These are phyloP conservation scores for Brachionichthys hirsutus DNA, from an alignment of 2,113 vertebrate species.

Conservation along the genomic window DNA sequence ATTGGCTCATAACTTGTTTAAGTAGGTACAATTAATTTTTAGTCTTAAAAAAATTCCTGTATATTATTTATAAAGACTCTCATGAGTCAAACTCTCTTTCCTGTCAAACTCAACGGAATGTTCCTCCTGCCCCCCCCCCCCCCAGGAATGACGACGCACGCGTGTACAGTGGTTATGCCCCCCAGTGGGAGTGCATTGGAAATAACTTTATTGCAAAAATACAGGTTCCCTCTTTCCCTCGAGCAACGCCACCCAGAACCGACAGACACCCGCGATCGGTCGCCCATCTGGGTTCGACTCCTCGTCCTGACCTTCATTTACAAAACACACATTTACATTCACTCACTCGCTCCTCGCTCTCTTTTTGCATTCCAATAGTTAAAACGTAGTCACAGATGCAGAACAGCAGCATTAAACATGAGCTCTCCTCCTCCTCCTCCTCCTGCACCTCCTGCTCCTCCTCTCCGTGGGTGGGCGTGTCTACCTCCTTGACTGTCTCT, in stretches of 20 bases:
- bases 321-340: constrained; percentile 56
- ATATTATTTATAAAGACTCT: no score
- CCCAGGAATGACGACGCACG: constrained; percentile 32
- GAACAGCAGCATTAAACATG: constrained; percentile 66
- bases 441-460: constrained; percentile 31
- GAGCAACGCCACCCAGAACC: constrained; percentile 72
- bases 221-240: constrained; percentile 83
- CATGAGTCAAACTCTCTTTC: no score
- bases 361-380: constrained; percentile 56
- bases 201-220: constrained; percentile 90
- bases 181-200: constrained; percentile 79
- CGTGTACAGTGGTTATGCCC: constrained; percentile 72
- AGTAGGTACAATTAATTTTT: no score
- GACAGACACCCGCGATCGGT: no score
- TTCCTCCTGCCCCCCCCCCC: no score
- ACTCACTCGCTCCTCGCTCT: constrained; percentile 37
- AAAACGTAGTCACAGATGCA: constrained; percentile 57
- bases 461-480: constrained; percentile 53
- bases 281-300: no score
- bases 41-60: no score
- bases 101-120: no score
- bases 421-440: constrained; percentile 25
- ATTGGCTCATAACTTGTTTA: no score
- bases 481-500: constrained; percentile 72
- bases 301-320: constrained; percentile 27